Evolutionary conservation across 1,140 invertebrate genomes (phyloP).

Genomic region (Drosophila funebris): DNA sequence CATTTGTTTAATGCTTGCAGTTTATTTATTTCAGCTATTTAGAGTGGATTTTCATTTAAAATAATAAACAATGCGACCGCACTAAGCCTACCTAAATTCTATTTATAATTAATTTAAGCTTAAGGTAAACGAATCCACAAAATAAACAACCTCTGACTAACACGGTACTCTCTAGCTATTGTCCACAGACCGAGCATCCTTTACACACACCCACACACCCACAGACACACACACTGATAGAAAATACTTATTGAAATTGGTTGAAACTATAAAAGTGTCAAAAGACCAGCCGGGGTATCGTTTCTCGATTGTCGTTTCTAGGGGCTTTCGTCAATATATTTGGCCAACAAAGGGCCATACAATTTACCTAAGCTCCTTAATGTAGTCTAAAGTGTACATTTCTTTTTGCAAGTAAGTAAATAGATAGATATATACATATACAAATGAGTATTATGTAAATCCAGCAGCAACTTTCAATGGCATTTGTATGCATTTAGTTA

Average conservation of each 20-base stretch:
- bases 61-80: background rate
- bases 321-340: slow-evolving; percentile 40
- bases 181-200: slow-evolving; percentile 28
- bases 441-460: slow-evolving; percentile 62
- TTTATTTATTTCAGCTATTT: background rate
- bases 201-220: slow-evolving; percentile 15
- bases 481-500: slow-evolving; percentile 9
- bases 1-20: background rate
- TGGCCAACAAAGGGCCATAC: slow-evolving; percentile 6
- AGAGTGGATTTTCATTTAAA: background rate
- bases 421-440: slow-evolving; percentile 38
- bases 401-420: slow-evolving; percentile 45
- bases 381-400: slow-evolving; percentile 23
- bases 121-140: slow-evolving; percentile 45
- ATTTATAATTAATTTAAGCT: slow-evolving; percentile 52
- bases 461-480: slow-evolving; percentile 40
- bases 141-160: background rate
- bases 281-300: slow-evolving; percentile 43
- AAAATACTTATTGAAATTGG: slow-evolving; percentile 73
- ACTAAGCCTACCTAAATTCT: slow-evolving; percentile 16
- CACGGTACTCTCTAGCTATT: background rate
- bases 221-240: slow-evolving; percentile 5
- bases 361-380: slow-evolving; percentile 48
- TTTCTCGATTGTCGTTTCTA: slow-evolving; percentile 15
- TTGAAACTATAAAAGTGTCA: slow-evolving; percentile 78